Conservation (phyloP, 2,888 invertebrate species). For the Spisula subtruncata region DNA sequence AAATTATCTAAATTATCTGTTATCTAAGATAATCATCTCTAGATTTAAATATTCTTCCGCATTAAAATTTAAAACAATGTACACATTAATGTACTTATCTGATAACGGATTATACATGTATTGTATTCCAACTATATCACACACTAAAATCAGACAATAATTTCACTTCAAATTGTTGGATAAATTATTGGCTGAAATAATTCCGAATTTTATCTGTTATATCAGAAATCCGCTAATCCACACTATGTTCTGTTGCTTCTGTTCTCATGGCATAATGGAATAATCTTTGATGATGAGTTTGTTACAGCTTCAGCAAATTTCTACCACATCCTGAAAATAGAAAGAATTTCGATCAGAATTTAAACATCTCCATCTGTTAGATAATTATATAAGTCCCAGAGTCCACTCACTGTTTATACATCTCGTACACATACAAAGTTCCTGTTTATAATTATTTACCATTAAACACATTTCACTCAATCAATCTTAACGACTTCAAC, state of each 20-base stretch:
- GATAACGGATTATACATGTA: neutral
- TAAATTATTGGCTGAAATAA: constrained; percentile 5
- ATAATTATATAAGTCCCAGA: neutral
- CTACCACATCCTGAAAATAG: constrained; percentile 5
- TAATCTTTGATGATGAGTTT: too few relatives aligned
- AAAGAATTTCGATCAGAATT: neutral
- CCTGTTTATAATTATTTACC: neutral
- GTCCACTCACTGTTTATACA: neutral
- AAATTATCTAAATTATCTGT: too few relatives aligned
- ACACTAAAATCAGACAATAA: neutral
- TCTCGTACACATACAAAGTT: neutral
- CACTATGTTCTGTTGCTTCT: neutral
- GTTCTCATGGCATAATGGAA: neutral
- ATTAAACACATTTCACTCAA: neutral
- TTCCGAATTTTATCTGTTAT: neutral
- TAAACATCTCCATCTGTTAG: neutral
- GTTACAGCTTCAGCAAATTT: neutral
- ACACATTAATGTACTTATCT: too few relatives aligned
- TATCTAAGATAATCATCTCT: too few relatives aligned
- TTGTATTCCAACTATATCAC: neutral
- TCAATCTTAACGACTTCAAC: neutral
- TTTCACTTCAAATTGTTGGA: neutral
- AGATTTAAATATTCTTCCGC: too few relatives aligned
- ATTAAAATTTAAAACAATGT: too few relatives aligned
- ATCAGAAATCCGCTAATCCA: neutral